Conservation (phyloP, 2,888 invertebrate genomes). For the Lagria hirta region DNA sequence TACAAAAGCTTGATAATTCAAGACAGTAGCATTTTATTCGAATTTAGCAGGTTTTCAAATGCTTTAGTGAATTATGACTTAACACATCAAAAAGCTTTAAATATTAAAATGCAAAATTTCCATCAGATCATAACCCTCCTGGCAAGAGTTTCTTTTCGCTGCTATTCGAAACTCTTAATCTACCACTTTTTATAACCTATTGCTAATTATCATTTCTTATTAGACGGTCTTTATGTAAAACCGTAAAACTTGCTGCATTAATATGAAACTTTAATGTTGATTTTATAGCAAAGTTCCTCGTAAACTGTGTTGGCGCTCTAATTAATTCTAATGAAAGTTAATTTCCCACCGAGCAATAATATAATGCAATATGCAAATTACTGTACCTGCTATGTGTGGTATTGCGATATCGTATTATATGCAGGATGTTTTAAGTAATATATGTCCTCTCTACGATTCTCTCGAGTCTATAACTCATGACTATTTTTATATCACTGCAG, state of each 20-base stretch:
- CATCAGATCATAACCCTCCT: too few relatives aligned
- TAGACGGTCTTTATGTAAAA: constrained; percentile 14
- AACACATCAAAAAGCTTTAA: too few relatives aligned
- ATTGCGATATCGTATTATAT: constrained; percentile 19
- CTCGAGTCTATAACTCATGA: constrained; percentile 12
- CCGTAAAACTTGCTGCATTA: constrained; percentile 11
- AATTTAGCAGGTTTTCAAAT: too few relatives aligned
- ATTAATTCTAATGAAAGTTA: constrained; percentile 24
- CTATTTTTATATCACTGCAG: constrained; percentile 18
- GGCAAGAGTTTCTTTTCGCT: too few relatives aligned
- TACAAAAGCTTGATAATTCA: too few relatives aligned
- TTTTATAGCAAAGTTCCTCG: constrained; percentile 18
- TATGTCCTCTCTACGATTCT: constrained; percentile 13
- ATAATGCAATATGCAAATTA: constrained; percentile 23
- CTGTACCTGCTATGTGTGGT: constrained; percentile 21
- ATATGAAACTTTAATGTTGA: constrained; percentile 17
- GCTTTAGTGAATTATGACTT: too few relatives aligned
- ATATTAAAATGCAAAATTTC: too few relatives aligned
- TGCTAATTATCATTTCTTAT: too few relatives aligned
- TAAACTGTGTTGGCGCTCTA: constrained; percentile 15
- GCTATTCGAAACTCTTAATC: too few relatives aligned
- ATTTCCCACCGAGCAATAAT: constrained; percentile 22
- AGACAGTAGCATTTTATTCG: too few relatives aligned
- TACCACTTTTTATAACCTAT: too few relatives aligned
- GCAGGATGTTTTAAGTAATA: constrained; percentile 21